phyloP scores from a whole-genome alignment of 2,113 vertebrate species.

The Grantiella picta region DNA sequence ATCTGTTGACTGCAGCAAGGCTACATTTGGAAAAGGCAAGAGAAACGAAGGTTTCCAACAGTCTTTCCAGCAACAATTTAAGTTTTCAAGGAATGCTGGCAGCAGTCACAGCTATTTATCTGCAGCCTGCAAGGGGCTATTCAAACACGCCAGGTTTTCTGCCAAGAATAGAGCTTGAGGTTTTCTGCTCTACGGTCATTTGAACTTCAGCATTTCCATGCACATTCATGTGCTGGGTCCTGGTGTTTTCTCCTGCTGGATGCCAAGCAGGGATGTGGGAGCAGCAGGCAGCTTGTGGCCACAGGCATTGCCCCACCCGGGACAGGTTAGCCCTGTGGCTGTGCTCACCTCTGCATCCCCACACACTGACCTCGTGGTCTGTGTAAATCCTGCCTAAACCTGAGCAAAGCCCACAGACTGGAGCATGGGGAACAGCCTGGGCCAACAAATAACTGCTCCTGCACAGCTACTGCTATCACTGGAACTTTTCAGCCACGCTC shows the following conservation, averaged over 20 bases:
- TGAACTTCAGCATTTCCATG: background rate
- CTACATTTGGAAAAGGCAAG: background rate
- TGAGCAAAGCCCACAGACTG: background rate
- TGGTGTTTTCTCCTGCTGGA: background rate
- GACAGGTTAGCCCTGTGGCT: background rate
- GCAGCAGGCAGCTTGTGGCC: background rate
- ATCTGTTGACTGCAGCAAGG: background rate
- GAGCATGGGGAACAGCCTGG: background rate
- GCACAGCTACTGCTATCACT: background rate
- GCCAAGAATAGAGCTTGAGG: background rate
- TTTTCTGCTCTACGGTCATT: background rate
- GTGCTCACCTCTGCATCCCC: background rate
- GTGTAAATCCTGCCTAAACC: background rate
- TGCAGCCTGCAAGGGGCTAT: background rate
- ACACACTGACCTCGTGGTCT: rapidly evolving
- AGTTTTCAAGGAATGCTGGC: constrained; percentile 35
- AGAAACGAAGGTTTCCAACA: background rate
- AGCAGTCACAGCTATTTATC: background rate
- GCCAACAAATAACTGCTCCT: background rate
- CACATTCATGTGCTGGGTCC: background rate
- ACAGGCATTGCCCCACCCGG: rapidly evolving
- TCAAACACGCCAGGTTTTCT: background rate
- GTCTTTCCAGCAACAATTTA: background rate
- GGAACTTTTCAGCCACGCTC: background rate
- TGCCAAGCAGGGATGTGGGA: background rate